A percentile compares a stretch with the other conserved stretches of the same genome.
Evolutionary conservation across 2,888 invertebrate species (phyloP).

Genomic region (Chloroclysta siterata): DNA sequence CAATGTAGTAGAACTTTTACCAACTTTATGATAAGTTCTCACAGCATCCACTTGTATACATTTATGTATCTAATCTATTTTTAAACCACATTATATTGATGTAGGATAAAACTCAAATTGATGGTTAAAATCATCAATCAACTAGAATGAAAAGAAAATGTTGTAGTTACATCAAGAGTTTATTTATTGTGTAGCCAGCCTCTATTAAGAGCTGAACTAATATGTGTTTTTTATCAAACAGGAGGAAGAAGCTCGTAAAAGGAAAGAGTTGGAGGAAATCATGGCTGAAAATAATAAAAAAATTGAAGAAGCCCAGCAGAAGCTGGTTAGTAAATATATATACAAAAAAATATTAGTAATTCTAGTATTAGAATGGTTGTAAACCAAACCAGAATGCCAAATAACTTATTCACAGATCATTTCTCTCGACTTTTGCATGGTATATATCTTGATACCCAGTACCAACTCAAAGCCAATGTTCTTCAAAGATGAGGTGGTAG

Average conservation of each 20-base stretch:
- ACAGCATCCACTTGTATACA: constrained; percentile 8
- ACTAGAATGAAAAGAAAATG: constrained; percentile 1
- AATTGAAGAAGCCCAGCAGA: constrained; percentile 98
- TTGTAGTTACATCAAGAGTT: constrained; percentile 20
- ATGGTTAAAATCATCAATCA: constrained; percentile 8
- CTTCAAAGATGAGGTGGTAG: too few species aligned
- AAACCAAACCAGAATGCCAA: too few species aligned
- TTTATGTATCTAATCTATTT: constrained; percentile 10
- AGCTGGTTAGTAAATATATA: constrained; percentile 89
- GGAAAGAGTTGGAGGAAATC: constrained; percentile 97
- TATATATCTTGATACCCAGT: too few species aligned
- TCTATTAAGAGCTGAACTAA: constrained; percentile 58
- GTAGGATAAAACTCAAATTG: constrained; percentile 16
- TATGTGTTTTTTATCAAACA: constrained; percentile 87
- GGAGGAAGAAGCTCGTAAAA: constrained; percentile 98
- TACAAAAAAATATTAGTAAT: neutral
- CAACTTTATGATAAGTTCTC: constrained; percentile 11
- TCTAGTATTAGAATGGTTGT: too few species aligned
- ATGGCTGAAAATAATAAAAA: constrained; percentile 99
- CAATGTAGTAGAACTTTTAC: constrained; percentile 10
- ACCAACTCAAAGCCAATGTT: too few species aligned
- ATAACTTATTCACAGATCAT: too few species aligned
- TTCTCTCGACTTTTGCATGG: too few species aligned
- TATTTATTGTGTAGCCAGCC: constrained; percentile 33
- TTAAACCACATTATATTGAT: constrained; percentile 3